Evolutionary conservation across 2,797 vertebrate species (phyloP), one percentile per base, ranked within the genome.

Genomic region (Microctenopoma lineatum): DNA sequence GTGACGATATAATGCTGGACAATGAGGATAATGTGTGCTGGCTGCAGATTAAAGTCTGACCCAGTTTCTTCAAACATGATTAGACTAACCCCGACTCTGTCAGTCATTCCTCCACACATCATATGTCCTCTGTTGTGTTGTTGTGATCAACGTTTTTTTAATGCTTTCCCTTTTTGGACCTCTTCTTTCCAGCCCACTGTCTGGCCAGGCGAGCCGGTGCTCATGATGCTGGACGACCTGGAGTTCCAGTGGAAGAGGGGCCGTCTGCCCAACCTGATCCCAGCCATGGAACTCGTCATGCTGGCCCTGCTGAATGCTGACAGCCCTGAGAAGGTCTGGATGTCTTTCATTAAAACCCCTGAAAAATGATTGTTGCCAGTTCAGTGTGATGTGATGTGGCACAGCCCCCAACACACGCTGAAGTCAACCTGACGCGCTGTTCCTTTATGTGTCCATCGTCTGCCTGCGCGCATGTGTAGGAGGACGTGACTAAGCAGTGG

Each of bases 181-280:
- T 9, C 0, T 36, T 70, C 9, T 9, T 6, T 45, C 7, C 67
- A 94, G 94, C 79, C 88, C 45, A 71, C 88, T 8, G 68, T 95
- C 15, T 95, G 94, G 93, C 93, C 92, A 0, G 93, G 93, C 0
- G 94, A 95, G 84, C 85, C 90, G 0, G 93, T 94, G 70, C 75
- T 94, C 73, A 92, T 94, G 92, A 90, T 93, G 86, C 72, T 95
- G 59, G 94, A 94, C 10, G 94, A 95, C 73, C 83, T 95, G 91
- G 93, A 95, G 92, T 81, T 93, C 68, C 93, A 94, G 88, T 95
- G 94, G 94, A 93, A 91, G 86, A 91, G 84, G 66, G 93, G 93
- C 3, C 89, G 89, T 4, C 81, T 94, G 53, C 83, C 87, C 58
- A 93, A 79, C 85, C 86, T 95, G 73, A 89, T 91, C 38, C 90